Percentiles rank a stretch among this genome's conserved stretches.
Conservation (phyloP, 53 echinoderm and acorn worm species). For the Mesocentrotus franciscanus region DNA sequence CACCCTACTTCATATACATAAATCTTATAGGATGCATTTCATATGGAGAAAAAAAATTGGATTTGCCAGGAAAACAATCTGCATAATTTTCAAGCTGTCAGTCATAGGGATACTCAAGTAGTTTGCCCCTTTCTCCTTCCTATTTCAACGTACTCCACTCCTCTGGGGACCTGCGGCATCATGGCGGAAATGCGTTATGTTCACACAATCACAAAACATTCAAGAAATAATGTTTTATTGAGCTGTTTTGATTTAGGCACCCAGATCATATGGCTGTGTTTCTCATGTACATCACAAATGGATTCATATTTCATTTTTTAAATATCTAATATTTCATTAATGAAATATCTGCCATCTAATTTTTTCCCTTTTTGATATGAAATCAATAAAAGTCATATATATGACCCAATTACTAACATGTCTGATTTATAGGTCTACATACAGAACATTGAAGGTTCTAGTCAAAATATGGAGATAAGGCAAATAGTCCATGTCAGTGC, state of each 20-base stretch:
- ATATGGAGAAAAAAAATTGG: background rate
- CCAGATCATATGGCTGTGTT: background rate
- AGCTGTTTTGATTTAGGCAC: background rate
- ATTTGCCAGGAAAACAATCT: background rate
- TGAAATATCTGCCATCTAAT: background rate
- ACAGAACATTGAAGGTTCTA: background rate
- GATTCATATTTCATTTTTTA: background rate
- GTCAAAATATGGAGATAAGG: background rate
- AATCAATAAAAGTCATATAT: background rate
- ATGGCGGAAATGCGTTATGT: background rate
- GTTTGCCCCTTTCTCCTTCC: slow-evolving; percentile 10
- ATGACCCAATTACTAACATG: background rate
- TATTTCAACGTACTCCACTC: slow-evolving; percentile 7
- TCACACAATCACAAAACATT: slow-evolving; percentile 19
- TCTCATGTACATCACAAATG: background rate
- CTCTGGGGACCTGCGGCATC: background rate
- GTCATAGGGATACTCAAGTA: slow-evolving; percentile 32
- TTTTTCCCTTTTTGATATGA: background rate
- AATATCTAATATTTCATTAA: background rate
- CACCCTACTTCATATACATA: background rate
- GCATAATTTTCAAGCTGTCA: slow-evolving; percentile 37
- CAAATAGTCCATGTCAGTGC: background rate
- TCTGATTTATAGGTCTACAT: background rate
- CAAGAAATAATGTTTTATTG: background rate
- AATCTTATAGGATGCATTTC: background rate